Conservation (phyloP, 2,797 vertebrate species). For the Channallabes apus region DNA sequence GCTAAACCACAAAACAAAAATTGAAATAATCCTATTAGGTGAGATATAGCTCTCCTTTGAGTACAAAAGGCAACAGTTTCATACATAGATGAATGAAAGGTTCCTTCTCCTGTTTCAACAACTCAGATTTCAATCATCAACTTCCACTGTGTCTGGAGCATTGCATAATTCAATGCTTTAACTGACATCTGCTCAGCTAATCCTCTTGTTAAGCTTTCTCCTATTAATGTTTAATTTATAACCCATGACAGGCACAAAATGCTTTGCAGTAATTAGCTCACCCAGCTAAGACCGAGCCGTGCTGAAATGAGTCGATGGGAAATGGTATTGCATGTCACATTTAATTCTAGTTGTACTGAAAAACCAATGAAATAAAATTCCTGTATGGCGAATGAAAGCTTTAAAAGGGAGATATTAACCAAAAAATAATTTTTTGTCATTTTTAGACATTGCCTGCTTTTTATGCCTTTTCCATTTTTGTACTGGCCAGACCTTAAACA, state of each 20-base stretch:
- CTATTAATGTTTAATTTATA: constrained; percentile 44
- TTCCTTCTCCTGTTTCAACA: constrained; percentile 5
- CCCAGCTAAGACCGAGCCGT: constrained; percentile 31
- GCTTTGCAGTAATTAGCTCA: constrained; percentile 30
- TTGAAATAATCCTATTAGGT: neutral
- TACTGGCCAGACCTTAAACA: too few species aligned
- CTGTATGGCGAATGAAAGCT: neutral
- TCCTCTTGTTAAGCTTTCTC: constrained; percentile 18
- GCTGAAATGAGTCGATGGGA: constrained; percentile 10
- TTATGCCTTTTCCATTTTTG: too few species aligned
- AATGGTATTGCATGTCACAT: constrained; percentile 24
- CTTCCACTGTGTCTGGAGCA: constrained; percentile 4
- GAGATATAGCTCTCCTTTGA: neutral
- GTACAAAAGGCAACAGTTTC: neutral
- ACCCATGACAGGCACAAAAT: constrained; percentile 35
- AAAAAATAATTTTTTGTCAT: too few species aligned
- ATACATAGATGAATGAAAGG: constrained; percentile 5
- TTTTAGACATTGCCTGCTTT: too few species aligned
- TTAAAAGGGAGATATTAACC: neutral
- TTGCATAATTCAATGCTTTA: constrained; percentile 28
- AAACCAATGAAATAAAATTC: constrained; percentile 23
- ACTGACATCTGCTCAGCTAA: constrained; percentile 34
- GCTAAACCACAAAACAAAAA: neutral
- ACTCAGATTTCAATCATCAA: neutral
- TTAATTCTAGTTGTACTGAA: neutral